Evolutionary conservation across 2,113 vertebrate genomes (phyloP).

Genomic region (Oreochromis niloticus): DNA sequence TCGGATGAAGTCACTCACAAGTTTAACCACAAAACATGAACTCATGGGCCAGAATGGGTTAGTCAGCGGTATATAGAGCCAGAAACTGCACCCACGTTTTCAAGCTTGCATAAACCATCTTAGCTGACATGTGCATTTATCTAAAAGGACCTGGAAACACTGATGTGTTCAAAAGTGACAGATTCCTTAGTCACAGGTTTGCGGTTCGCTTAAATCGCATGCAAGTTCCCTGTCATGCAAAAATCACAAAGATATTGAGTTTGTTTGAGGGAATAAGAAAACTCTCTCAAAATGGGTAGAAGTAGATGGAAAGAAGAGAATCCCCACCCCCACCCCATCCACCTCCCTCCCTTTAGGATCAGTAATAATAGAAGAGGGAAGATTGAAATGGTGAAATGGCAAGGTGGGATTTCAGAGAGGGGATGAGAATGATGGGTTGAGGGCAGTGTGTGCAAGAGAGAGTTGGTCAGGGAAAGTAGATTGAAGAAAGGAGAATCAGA

Average conservation of each 20-base stretch:
- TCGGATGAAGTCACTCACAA: slow-evolving; percentile 9
- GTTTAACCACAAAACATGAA: slow-evolving; percentile 12
- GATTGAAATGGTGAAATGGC: slow-evolving; percentile 13
- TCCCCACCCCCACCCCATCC: background rate
- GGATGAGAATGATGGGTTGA: background rate
- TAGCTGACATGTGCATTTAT: background rate
- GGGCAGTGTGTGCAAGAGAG: background rate
- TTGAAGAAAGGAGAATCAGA: background rate
- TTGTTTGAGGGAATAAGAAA: background rate
- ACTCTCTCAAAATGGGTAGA: background rate
- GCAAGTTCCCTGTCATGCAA: background rate
- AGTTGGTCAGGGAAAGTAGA: background rate
- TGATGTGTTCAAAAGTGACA: background rate
- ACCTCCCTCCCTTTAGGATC: background rate
- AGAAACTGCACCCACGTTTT: background rate
- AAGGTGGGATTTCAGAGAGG: background rate
- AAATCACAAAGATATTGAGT: background rate
- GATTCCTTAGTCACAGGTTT: background rate
- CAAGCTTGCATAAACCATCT: background rate
- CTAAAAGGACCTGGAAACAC: background rate
- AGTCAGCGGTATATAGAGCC: background rate
- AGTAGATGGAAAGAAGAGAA: background rate
- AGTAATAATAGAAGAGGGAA: background rate
- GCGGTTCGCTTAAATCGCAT: background rate
- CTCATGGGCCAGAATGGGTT: slow-evolving; percentile 6